These are phyloP conservation scores for Lophura nycthemera DNA, from an alignment of 2,113 vertebrate genomes.

Conservation along the genomic window DNA sequence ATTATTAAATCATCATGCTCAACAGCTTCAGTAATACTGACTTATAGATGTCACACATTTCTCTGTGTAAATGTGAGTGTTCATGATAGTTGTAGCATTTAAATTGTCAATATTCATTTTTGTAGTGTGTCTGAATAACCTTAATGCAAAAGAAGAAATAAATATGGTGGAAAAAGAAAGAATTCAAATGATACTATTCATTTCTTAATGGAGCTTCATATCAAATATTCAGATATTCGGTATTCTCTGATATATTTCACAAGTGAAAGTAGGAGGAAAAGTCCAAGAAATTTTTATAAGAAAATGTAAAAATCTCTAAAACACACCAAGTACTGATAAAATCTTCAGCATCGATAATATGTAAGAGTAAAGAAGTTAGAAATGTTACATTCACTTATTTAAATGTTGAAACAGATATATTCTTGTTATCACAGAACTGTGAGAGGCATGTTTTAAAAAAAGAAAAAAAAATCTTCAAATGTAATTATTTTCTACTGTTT, in stretches of 20 bases:
- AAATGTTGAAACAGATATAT: background rate
- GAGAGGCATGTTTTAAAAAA: background rate
- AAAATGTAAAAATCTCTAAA: background rate
- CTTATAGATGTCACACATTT: background rate
- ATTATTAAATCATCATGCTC: background rate
- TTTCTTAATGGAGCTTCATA: background rate
- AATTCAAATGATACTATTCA: background rate
- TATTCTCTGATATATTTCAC: background rate
- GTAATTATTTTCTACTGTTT: background rate
- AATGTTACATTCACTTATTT: background rate
- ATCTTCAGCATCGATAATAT: background rate
- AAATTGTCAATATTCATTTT: background rate
- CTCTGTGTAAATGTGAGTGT: background rate
- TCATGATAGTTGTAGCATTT: background rate
- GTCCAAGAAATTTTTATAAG: background rate
- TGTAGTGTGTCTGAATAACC: background rate
- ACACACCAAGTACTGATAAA: background rate
- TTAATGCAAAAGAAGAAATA: background rate
- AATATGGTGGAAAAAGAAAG: background rate
- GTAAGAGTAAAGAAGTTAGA: background rate
- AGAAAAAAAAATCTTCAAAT: background rate
- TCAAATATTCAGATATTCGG: background rate
- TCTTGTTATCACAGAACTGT: background rate
- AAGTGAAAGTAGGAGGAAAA: background rate
- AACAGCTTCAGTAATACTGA: background rate